These are phyloP conservation scores for Dinoponera quadriceps DNA, from an alignment of 1,140 invertebrate genomes.

Conservation along the genomic window DNA sequence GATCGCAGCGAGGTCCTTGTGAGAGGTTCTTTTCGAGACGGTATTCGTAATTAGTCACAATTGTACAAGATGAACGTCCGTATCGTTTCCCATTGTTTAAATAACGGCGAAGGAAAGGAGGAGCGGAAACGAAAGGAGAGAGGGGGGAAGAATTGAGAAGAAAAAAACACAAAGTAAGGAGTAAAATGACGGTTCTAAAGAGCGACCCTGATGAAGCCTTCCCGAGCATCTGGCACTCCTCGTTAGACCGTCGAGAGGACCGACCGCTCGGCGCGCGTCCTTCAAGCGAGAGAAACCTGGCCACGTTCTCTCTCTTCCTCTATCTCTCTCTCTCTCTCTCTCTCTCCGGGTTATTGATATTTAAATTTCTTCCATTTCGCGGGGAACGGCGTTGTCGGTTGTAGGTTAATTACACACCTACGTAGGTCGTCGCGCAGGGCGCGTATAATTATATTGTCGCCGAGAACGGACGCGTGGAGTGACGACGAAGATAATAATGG, in stretches of 20 bases:
- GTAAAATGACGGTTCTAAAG: constrained; percentile 24
- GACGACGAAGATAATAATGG: constrained; percentile 35
- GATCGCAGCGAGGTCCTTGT: too few species aligned
- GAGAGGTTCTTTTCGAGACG: too few species aligned
- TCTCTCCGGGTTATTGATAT: constrained; percentile 68
- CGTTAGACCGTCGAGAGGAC: constrained; percentile 64
- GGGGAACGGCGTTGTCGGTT: constrained; percentile 54
- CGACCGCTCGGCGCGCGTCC: constrained; percentile 47
- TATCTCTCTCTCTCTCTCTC: too few species aligned
- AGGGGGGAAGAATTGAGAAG: background rate
- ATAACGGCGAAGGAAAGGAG: background rate
- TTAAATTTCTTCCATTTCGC: constrained; percentile 75
- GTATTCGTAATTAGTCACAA: too few species aligned
- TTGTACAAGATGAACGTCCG: too few species aligned
- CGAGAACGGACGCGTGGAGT: background rate
- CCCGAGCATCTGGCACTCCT: constrained; percentile 67
- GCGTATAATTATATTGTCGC: constrained; percentile 69
- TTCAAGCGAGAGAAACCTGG: constrained; percentile 43
- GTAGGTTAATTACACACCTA: constrained; percentile 70
- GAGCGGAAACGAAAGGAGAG: background rate
- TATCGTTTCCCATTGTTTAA: background rate
- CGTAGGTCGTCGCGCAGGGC: constrained; percentile 2
- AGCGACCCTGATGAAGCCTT: constrained; percentile 66
- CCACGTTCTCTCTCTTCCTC: constrained; percentile 20
- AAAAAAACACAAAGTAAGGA: constrained; percentile 11